These are phyloP conservation scores for Neuroscelio doddi DNA, from an alignment of 2,888 invertebrate species.

Conservation along the genomic window DNA sequence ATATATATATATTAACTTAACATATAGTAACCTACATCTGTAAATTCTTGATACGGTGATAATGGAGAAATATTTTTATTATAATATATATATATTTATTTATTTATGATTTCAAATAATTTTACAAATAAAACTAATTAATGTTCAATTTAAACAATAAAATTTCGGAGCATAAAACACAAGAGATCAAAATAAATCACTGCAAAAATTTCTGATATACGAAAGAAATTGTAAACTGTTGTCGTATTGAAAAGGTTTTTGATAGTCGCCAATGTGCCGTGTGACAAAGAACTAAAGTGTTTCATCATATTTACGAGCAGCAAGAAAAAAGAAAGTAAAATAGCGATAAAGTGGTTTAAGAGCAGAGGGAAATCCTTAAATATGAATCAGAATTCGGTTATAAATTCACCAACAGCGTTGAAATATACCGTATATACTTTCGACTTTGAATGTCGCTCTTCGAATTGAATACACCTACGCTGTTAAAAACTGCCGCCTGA, in stretches of 20 bases:
- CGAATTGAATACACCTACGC: constrained; percentile 11
- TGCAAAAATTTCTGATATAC: not conserved
- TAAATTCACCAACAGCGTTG: constrained; percentile 13
- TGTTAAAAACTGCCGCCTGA: constrained; percentile 14
- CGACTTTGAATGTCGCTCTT: constrained; percentile 10
- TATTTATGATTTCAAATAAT: no score
- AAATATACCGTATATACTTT: constrained; percentile 17
- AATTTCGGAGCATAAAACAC: not conserved
- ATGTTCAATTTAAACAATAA: no score
- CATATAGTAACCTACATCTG: no score
- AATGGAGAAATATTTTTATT: no score
- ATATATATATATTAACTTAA: no score
- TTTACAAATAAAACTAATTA: no score
- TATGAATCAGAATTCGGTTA: constrained; percentile 19
- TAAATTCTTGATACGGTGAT: no score
- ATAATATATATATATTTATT: no score
- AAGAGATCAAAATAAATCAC: not conserved
- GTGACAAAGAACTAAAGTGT: constrained; percentile 6
- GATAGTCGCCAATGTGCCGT: not conserved
- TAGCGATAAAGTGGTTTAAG: constrained; percentile 3
- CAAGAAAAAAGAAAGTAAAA: constrained; percentile 10
- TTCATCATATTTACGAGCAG: constrained; percentile 9
- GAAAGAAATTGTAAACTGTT: constrained; percentile 2
- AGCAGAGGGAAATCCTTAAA: constrained; percentile 18
- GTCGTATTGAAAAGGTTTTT: constrained; percentile 2